Conservation (phyloP, 2,888 invertebrate species). For the Archips xylosteana region DNA sequence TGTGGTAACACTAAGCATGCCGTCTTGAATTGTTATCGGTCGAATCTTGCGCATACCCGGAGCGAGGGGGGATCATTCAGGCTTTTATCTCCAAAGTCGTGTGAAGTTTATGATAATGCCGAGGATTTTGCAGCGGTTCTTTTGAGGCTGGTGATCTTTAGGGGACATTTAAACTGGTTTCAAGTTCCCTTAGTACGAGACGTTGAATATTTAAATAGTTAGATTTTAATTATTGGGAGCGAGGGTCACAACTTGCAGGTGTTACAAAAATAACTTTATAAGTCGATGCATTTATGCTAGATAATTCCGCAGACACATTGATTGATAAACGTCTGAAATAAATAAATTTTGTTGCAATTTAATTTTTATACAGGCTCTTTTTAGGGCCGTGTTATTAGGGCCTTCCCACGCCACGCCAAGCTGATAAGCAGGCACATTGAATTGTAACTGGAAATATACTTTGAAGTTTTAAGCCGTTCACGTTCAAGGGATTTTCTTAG, state of each 20-base stretch:
- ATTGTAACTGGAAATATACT: no score
- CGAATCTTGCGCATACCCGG: background rate
- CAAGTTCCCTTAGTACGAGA: background rate
- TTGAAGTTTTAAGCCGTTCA: no score
- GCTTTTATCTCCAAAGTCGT: background rate
- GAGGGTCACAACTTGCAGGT: background rate
- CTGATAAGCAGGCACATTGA: no score
- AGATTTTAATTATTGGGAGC: background rate
- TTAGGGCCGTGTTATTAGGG: no score
- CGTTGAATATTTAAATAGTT: background rate
- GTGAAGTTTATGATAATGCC: constrained; percentile 3
- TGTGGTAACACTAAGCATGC: no score
- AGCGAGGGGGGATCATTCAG: background rate
- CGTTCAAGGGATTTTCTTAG: no score
- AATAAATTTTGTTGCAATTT: no score
- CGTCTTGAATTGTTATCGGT: background rate
- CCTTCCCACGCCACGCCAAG: no score
- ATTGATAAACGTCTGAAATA: no score
- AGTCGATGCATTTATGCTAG: no score
- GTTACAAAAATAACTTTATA: background rate
- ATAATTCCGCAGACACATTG: no score
- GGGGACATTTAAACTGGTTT: background rate
- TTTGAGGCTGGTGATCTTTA: background rate
- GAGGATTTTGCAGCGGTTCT: background rate
- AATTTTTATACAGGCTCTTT: no score